phyloP scores from a whole-genome alignment of 2,113 vertebrate species.

The Rhinolophus ferrumequinum region DNA sequence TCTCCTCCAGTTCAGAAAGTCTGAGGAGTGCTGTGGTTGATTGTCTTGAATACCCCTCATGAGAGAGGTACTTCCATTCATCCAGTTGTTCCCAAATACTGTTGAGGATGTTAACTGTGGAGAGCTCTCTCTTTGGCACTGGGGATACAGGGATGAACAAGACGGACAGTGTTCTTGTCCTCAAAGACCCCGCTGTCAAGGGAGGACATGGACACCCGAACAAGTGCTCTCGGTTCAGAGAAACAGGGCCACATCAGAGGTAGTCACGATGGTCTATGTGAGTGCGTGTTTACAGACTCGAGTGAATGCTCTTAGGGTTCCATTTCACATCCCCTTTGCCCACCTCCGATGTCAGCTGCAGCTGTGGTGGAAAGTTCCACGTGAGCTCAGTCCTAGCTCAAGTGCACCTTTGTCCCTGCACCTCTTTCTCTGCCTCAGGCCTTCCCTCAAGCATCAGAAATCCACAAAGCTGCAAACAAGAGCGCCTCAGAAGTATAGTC shows the following conservation, averaged over 20 bases:
- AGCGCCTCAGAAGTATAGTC: no score
- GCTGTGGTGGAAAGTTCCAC: background rate
- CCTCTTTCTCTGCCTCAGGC: background rate
- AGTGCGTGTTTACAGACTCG: background rate
- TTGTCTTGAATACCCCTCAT: background rate
- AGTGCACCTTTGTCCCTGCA: background rate
- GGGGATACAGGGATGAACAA: background rate
- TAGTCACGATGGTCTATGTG: fast-evolving
- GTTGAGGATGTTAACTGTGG: background rate
- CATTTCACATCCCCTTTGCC: fast-evolving
- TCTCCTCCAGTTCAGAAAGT: background rate
- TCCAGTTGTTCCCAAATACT: background rate
- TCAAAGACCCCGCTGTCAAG: background rate
- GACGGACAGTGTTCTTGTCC: background rate
- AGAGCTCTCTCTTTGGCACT: background rate
- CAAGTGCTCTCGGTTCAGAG: background rate
- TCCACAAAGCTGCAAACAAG: background rate
- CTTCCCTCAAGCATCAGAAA: background rate
- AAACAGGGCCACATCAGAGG: background rate
- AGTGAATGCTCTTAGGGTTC: background rate
- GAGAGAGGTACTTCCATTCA: background rate
- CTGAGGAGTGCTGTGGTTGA: background rate
- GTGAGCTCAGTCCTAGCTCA: background rate
- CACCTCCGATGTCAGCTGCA: background rate
- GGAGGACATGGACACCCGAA: background rate